A percentile compares a stretch with the other conserved stretches of the same genome.
These are phyloP conservation scores for Hydriomena furcata DNA, from an alignment of 2,888 invertebrate species.

Conservation along the genomic window DNA sequence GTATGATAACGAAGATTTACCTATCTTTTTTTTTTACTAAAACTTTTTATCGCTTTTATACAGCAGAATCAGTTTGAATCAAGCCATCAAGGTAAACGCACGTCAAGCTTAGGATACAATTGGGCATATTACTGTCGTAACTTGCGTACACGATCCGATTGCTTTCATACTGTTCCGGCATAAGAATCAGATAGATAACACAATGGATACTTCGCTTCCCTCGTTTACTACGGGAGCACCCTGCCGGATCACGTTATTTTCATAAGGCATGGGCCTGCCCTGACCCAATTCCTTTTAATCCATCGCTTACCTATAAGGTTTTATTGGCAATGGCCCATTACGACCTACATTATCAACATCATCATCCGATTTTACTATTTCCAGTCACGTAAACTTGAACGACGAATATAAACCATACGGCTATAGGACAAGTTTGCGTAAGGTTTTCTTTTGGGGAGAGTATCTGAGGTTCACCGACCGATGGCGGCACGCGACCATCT, in stretches of 20 bases:
- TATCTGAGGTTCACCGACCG: conserved; percentile 49
- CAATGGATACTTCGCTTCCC: conserved; percentile 51
- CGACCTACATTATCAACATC: conserved; percentile 83
- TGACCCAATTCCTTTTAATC: conserved; percentile 81
- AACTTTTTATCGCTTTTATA: conserved; percentile 21
- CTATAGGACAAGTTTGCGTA: conserved; percentile 46
- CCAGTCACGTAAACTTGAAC: conserved; percentile 82
- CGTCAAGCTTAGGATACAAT: conserved; percentile 37
- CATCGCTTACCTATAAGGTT: conserved; percentile 83
- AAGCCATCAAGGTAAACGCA: conserved; percentile 35
- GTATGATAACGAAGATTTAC: too few relatives aligned
- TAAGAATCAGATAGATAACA: conserved; percentile 54
- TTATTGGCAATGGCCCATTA: conserved; percentile 82
- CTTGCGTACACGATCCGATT: conserved; percentile 39
- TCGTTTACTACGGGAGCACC: conserved; percentile 53
- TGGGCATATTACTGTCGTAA: conserved; percentile 37
- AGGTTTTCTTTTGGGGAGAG: conserved; percentile 45
- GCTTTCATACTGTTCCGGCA: conserved; percentile 42
- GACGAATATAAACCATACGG: conserved; percentile 76
- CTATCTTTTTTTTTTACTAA: too few relatives aligned
- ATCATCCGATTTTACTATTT: conserved; percentile 83
- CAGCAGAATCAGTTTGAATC: conserved; percentile 30
- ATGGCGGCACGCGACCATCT: conserved; percentile 41
- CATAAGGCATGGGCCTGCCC: conserved; percentile 73
- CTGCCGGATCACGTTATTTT: conserved; percentile 68